Evolutionary conservation across 2,113 vertebrate species (phyloP).

Genomic region (Calonectris borealis): DNA sequence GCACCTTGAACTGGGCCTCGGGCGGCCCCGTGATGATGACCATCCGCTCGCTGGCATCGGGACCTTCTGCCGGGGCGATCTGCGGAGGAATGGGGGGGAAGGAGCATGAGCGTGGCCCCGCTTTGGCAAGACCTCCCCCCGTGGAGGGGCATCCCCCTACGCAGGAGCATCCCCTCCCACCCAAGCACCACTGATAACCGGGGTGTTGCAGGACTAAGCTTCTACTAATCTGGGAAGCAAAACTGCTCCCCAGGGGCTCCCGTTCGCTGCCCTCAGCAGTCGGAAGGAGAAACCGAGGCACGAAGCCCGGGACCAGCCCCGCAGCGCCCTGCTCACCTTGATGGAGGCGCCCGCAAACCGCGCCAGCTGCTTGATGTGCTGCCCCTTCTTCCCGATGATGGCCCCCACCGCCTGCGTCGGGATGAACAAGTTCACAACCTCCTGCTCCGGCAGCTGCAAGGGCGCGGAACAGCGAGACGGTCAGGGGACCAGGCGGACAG

Average conservation of each 20-base stretch:
- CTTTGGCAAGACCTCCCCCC: fast-evolving
- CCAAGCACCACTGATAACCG: not conserved
- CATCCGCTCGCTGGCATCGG: constrained; percentile 87
- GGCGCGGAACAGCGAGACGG: fast-evolving
- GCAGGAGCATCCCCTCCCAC: not conserved
- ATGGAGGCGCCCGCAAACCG: constrained; percentile 94
- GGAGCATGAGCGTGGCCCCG: not conserved
- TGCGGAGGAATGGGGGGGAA: not conserved
- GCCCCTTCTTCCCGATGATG: constrained; percentile 95
- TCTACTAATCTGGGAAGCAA: not conserved
- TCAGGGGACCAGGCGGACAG: not conserved
- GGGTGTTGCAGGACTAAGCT: not conserved
- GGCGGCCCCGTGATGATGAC: constrained; percentile 94
- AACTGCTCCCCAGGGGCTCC: not conserved
- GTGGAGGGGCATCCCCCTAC: no score
- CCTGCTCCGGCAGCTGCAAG: constrained; percentile 86
- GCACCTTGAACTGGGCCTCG: constrained; percentile 96
- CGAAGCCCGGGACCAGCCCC: fast-evolving
- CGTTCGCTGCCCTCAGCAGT: fast-evolving
- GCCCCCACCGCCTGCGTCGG: constrained; percentile 94
- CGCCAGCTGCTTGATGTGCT: constrained; percentile 94
- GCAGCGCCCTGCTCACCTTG: constrained; percentile 77
- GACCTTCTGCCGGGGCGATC: constrained; percentile 91
- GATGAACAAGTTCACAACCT: constrained; percentile 94
- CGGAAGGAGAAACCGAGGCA: not conserved